Conservation (phyloP, 1,140 invertebrate species). For the Brachionus plicatilis region DNA sequence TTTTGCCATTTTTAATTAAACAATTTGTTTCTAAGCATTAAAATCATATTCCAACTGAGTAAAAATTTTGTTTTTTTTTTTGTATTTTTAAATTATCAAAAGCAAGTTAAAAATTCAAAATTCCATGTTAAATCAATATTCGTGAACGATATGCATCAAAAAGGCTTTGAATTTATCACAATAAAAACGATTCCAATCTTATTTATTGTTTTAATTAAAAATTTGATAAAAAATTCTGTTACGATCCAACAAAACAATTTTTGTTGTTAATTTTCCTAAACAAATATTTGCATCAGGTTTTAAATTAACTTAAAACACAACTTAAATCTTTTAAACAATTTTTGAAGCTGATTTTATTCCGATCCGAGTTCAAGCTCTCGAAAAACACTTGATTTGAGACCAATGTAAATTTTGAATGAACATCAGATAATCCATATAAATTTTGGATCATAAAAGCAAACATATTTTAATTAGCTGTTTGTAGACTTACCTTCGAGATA, state of each 20-base stretch:
- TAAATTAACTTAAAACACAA: not conserved
- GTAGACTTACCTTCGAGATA: constrained; percentile 8
- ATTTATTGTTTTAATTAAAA: not conserved
- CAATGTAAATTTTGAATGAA: not conserved
- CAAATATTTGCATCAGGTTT: not conserved
- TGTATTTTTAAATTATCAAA: not conserved
- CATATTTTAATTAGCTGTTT: constrained; percentile 12
- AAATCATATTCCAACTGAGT: not conserved
- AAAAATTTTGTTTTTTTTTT: not conserved
- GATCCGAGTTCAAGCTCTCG: not conserved
- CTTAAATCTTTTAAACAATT: not conserved
- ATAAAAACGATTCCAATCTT: not conserved
- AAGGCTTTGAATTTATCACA: not conserved
- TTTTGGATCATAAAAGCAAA: constrained; percentile 14
- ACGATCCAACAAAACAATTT: not conserved
- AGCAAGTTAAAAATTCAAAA: not conserved
- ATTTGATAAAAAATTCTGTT: not conserved
- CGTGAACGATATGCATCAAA: not conserved
- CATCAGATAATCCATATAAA: not conserved
- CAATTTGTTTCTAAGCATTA: not conserved
- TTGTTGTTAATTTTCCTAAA: not conserved
- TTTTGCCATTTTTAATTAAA: too few species aligned
- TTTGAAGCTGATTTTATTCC: not conserved
- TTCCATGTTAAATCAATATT: not conserved
- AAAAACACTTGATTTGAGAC: not conserved